Evolutionary conservation across 2,888 invertebrate species (phyloP), one percentile per base, ranked within the genome.

Genomic region (Callyntrura guangdongensis): DNA sequence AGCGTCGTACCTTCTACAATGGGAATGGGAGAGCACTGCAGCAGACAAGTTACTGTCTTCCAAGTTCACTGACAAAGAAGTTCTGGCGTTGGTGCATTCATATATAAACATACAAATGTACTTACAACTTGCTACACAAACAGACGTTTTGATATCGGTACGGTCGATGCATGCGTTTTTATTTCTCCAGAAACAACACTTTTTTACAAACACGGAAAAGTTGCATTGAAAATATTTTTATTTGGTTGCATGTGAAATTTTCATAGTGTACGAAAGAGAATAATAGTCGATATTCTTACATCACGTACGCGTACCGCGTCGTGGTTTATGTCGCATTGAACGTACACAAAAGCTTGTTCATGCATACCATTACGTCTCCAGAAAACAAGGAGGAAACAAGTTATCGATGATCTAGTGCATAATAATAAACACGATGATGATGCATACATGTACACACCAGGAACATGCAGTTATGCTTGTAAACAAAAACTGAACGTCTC

Each of bases 41-140:
- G 85, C 72, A 74, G 85, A 85, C 74, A 74, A 74, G 59, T 85
- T 85, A 56, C 36, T 69, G 20, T 47, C 47, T 83, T 27, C 82
- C 12, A 27, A 49, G 22, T 79, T 53, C 53, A 53, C 25, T n/a
- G 12, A 53, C 17, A 25, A 79, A 53, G 79, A 53, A 74, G 11
- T 25, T 56, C 8, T 61, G 17, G 67, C 1, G 67, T 27, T 11
- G 8, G 11, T 67, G 9, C 12, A 67, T 67, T 12, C 27, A 12
- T 4, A 67, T 27, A 47, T n/a, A 61, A 61, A 61, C 20, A 61
- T 11, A 61, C 11, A 53, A 11, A 67, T 11, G 6, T 67, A 27
- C 27, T 67, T 1, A 17, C 61, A 22, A 61, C 9, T 20, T 20
- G n/a, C n/a, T n/a, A 61, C 61, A 1, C 36, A 36, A n/a, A 6